Conservation (phyloP, 2,888 invertebrate species). For the Coenonympha glycerion region DNA sequence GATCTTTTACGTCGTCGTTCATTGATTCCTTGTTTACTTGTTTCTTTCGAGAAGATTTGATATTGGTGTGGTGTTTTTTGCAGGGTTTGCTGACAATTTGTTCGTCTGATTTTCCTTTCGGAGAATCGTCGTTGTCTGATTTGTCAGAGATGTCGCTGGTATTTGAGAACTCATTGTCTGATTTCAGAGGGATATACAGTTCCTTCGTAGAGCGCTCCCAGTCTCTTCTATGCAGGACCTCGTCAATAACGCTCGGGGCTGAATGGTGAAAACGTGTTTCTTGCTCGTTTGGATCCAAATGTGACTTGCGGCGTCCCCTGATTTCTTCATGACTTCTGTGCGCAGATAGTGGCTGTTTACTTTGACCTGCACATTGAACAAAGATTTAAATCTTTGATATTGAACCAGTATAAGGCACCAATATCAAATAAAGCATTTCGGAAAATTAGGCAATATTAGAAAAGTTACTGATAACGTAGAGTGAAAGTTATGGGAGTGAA, state of each 20-base stretch:
- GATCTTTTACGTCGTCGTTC: conserved; percentile 51
- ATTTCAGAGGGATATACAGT: conserved; percentile 50
- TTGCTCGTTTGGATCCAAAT: conserved; percentile 35
- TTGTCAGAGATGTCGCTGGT: conserved; percentile 36
- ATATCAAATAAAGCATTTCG: too few species aligned
- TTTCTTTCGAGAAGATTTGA: conserved; percentile 52
- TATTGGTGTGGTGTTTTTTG: conserved; percentile 64
- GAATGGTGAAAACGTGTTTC: conserved; percentile 61
- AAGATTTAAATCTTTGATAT: too few species aligned
- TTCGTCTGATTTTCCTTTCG: conserved; percentile 34
- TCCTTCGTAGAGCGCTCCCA: conserved; percentile 62
- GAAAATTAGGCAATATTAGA: too few species aligned
- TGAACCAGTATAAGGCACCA: too few species aligned
- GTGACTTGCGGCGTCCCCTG: conserved; percentile 44
- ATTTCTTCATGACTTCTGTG: conserved; percentile 66
- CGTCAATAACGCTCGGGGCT: conserved; percentile 65
- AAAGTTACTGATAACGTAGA: too few species aligned
- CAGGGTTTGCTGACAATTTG: conserved; percentile 38
- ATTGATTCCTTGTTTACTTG: conserved; percentile 38
- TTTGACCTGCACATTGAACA: conserved; percentile 40
- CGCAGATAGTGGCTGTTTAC: conserved; percentile 49
- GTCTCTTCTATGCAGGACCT: conserved; percentile 60
- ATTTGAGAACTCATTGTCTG: conserved; percentile 31
- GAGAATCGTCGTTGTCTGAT: conserved; percentile 15
- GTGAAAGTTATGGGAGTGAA: too few species aligned